Evolutionary conservation across 2,797 vertebrate species (phyloP).

Genomic region (Epinephelus coioides): DNA sequence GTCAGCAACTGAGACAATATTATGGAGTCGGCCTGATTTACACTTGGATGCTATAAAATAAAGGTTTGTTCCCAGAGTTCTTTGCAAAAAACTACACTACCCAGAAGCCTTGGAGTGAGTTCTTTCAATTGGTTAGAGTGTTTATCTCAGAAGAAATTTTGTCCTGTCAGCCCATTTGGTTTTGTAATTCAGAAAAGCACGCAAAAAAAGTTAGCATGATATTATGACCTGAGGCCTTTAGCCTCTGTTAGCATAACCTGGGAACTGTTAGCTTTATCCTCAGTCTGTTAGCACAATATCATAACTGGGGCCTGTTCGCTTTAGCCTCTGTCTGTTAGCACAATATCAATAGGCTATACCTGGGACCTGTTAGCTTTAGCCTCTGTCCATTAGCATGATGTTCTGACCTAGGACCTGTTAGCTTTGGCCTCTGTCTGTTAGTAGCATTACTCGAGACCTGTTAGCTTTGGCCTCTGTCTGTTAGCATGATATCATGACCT

Average conservation of each 20-base stretch:
- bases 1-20: background rate
- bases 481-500: too few species aligned
- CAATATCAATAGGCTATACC: background rate
- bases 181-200: too few species aligned
- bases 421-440: background rate
- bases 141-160: background rate
- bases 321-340: too few species aligned
- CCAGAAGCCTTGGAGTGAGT: background rate
- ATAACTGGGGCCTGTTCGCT: too few species aligned
- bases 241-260: too few species aligned
- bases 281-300: too few species aligned
- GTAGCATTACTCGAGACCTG: too few species aligned
- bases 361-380: background rate
- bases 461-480: background rate
- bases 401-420: too few species aligned
- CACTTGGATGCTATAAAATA: background rate
- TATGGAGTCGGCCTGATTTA: background rate
- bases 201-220: background rate
- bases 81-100: background rate
- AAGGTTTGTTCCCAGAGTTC: background rate
- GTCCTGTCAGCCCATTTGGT: too few species aligned
- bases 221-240: background rate
- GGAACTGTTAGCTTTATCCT: too few species aligned
- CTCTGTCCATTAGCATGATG: background rate
- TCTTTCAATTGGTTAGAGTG: background rate